A percentile compares a stretch with the other conserved stretches of the same genome.
These are phyloP conservation scores for Paraescarpia echinospica DNA, from an alignment of 1,140 invertebrate genomes.

Conservation along the genomic window DNA sequence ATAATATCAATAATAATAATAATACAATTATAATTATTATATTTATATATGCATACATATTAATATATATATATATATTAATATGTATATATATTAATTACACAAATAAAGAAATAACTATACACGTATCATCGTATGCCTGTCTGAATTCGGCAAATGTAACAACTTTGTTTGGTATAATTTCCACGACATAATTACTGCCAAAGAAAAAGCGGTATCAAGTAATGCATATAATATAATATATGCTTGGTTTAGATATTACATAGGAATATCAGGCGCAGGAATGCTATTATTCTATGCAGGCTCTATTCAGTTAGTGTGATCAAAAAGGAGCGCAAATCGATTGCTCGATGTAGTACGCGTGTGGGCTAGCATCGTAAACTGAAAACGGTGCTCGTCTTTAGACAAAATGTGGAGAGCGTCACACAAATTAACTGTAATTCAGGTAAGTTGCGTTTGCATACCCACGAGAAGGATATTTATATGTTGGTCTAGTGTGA, in stretches of 20 bases:
- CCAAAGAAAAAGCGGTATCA: too few species aligned
- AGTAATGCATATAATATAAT: too few species aligned
- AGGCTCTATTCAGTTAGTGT: background rate
- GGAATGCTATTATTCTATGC: background rate
- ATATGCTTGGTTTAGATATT: too few species aligned
- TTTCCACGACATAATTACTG: too few species aligned
- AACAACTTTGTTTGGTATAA: too few species aligned
- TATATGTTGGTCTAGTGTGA: background rate
- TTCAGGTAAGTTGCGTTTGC: background rate
- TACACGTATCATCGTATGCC: too few species aligned
- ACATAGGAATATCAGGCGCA: too few species aligned
- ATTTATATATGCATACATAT: slow-evolving; percentile 21
- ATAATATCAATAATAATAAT: too few species aligned
- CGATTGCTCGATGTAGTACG: background rate
- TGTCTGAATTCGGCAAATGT: background rate
- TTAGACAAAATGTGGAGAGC: background rate
- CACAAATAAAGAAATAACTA: too few species aligned
- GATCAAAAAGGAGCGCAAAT: background rate
- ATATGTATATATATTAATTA: slow-evolving; percentile 17
- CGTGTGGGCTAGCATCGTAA: background rate
- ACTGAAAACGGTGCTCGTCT: background rate
- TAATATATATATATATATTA: slow-evolving; percentile 15
- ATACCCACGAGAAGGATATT: background rate
- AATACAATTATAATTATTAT: too few species aligned
- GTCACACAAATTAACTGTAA: background rate